A percentile compares a stretch with the other conserved stretches of the same genome.
Conservation (phyloP, 2,797 vertebrate genomes). For the Denticeps clupeoides region DNA sequence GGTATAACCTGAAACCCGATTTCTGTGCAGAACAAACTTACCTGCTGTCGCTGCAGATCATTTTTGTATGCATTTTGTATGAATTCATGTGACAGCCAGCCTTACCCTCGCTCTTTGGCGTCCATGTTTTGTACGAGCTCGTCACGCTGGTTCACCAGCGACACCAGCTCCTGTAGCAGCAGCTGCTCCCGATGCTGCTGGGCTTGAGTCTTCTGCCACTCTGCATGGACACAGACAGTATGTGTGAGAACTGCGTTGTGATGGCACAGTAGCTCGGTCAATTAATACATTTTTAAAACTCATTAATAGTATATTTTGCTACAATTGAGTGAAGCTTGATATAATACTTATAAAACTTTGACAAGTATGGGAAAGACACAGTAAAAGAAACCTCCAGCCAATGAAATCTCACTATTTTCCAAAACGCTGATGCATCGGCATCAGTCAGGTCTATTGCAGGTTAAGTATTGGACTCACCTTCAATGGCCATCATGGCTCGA, state of each 20-base stretch:
- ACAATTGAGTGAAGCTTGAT: too few relatives aligned
- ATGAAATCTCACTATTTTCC: too few relatives aligned
- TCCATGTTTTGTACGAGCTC: conserved; percentile 79
- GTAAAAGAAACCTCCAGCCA: too few relatives aligned
- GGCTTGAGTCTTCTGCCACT: conserved; percentile 68
- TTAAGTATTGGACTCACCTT: conserved; percentile 69
- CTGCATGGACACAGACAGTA: conserved; percentile 40
- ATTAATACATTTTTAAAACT: too few relatives aligned
- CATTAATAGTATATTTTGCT: too few relatives aligned
- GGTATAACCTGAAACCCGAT: background rate
- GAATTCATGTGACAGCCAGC: background rate
- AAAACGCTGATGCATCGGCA: too few relatives aligned
- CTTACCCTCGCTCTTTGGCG: conserved; percentile 76
- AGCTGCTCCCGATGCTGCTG: conserved; percentile 78
- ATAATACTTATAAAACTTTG: too few relatives aligned
- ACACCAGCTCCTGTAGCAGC: conserved; percentile 76
- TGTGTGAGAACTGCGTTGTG: too few relatives aligned
- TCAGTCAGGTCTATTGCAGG: too few relatives aligned
- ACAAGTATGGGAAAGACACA: too few relatives aligned
- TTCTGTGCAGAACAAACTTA: background rate
- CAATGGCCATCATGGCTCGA: conserved; percentile 72
- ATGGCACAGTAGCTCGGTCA: background rate
- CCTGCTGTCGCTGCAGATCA: background rate
- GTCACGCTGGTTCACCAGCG: conserved; percentile 79
- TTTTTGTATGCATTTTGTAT: background rate